A percentile compares a stretch with the other conserved stretches of the same genome.
phyloP scores from a whole-genome alignment of 2,888 invertebrate genomes.

The Dolichopus griseipennis region DNA sequence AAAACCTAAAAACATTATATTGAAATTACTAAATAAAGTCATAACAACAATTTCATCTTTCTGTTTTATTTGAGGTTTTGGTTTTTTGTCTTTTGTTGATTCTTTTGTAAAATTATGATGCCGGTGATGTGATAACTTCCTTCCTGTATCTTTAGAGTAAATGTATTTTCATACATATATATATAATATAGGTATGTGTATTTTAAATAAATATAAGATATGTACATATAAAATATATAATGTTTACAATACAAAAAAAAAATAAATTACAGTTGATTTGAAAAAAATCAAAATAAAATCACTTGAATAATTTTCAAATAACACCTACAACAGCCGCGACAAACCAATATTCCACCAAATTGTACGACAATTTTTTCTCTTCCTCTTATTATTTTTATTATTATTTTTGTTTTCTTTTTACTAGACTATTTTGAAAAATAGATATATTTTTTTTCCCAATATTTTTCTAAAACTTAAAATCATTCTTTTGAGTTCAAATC shows the following conservation, averaged over 20 bases:
- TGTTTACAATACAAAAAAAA: too few relatives aligned
- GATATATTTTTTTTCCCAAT: background rate
- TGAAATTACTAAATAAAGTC: background rate
- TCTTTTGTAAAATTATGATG: background rate
- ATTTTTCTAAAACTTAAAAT: background rate
- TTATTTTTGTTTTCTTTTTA: too few relatives aligned
- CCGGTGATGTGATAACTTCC: slow-evolving; percentile 1
- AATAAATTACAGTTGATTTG: too few relatives aligned
- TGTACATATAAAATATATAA: too few relatives aligned
- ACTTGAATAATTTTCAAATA: background rate
- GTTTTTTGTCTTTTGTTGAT: background rate
- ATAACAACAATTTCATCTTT: too few relatives aligned
- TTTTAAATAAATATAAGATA: too few relatives aligned
- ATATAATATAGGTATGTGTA: too few relatives aligned
- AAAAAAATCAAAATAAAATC: too few relatives aligned
- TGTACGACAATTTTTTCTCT: background rate
- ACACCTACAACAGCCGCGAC: background rate
- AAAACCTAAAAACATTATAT: slow-evolving; percentile 1
- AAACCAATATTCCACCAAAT: background rate
- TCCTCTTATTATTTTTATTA: too few relatives aligned
- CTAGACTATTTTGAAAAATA: too few relatives aligned
- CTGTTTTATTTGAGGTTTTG: background rate
- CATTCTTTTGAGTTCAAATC: background rate
- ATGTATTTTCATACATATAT: too few relatives aligned
- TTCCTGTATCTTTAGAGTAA: background rate